Conservation (phyloP, 2,797 vertebrate species). For the Betta splendens region DNA sequence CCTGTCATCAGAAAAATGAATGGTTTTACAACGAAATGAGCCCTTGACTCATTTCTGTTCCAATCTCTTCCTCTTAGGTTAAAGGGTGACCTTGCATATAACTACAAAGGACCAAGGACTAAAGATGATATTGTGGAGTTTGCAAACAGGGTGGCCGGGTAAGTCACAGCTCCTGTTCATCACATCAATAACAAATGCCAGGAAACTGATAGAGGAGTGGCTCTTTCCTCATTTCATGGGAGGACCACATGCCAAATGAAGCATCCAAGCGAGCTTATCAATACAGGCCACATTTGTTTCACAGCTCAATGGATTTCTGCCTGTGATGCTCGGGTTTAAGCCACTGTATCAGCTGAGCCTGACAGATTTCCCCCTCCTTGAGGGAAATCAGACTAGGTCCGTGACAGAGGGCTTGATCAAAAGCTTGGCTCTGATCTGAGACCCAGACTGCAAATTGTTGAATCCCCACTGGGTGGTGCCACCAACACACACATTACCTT, state of each 20-base stretch:
- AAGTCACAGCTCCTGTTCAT: slow-evolving; percentile 66
- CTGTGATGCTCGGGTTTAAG: slow-evolving; percentile 58
- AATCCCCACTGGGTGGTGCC: slow-evolving; percentile 67
- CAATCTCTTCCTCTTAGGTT: slow-evolving; percentile 78
- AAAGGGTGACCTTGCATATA: slow-evolving; percentile 95
- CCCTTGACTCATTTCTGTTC: slow-evolving; percentile 9
- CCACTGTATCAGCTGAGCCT: slow-evolving; percentile 55
- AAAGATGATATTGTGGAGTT: slow-evolving; percentile 98
- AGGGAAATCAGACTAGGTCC: slow-evolving; percentile 60
- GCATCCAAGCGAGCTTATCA: slow-evolving; percentile 45
- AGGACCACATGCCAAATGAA: slow-evolving; percentile 32
- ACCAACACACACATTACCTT: slow-evolving; percentile 22
- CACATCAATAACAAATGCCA: background rate
- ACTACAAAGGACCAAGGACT: slow-evolving; percentile 95
- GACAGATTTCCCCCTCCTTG: slow-evolving; percentile 59
- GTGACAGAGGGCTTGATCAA: slow-evolving; percentile 64
- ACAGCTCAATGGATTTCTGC: slow-evolving; percentile 38
- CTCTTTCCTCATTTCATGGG: slow-evolving; percentile 30
- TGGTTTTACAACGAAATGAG: background rate
- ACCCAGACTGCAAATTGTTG: slow-evolving; percentile 10
- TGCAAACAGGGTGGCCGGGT: slow-evolving; percentile 97
- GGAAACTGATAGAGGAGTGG: background rate
- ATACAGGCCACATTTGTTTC: slow-evolving; percentile 55
- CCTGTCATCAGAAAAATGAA: background rate
- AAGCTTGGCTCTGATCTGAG: slow-evolving; percentile 44